Conservation (phyloP, 2,888 invertebrate species). For the Megalurothrips usitatus region DNA sequence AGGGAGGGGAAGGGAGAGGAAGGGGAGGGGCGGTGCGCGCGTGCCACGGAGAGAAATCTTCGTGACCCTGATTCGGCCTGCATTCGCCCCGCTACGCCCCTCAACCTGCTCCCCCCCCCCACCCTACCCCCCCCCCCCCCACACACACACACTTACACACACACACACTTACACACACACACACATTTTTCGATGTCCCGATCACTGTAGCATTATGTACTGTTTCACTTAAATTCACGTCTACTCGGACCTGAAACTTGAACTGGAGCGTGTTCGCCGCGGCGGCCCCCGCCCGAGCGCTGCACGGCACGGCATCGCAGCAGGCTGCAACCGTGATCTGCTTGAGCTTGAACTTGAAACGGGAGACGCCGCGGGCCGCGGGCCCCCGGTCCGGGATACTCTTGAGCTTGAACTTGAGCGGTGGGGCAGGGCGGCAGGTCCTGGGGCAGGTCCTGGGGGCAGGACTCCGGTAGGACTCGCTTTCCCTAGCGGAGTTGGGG, state of each 20-base stretch:
- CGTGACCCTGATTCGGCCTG: constrained; percentile 12
- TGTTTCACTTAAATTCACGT: no score
- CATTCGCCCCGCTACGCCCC: background rate
- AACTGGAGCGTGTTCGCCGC: no score
- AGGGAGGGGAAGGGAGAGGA: background rate
- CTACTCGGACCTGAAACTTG: no score
- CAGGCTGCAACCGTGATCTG: background rate
- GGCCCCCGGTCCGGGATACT: background rate
- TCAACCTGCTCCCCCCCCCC: background rate
- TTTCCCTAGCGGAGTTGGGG: background rate
- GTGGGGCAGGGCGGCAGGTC: no score
- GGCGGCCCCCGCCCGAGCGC: no score
- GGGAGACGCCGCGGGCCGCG: background rate
- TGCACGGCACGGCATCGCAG: no score
- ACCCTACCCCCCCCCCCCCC: background rate
- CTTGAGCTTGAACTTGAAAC: background rate
- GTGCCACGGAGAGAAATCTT: constrained; percentile 13
- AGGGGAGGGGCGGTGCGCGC: background rate
- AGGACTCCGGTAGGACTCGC: background rate
- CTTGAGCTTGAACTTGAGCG: no score
- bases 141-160: background rate
- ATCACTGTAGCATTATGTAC: no score
- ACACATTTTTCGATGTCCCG: no score
- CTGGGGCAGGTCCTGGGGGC: no score
- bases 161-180: background rate